Conservation (phyloP, 2,797 vertebrate species). For the Sebastolobus alascanus region DNA sequence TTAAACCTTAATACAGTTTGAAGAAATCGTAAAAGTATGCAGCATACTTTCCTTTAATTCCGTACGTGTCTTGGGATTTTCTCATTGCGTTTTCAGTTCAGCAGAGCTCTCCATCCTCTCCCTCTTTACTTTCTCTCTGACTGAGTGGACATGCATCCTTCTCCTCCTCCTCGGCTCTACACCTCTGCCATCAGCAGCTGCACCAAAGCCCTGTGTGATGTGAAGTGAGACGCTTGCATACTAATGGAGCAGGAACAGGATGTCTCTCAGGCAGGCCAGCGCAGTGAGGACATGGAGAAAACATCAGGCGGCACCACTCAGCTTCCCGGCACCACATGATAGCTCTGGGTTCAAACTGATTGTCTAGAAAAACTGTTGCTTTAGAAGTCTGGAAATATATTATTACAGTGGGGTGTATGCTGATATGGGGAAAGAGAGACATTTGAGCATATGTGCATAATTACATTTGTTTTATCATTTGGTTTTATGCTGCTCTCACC, state of each 20-base stretch:
- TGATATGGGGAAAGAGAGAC: not conserved
- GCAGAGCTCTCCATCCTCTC: constrained; percentile 40
- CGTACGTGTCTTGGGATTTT: constrained; percentile 7
- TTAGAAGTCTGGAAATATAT: constrained; percentile 2
- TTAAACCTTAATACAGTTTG: constrained; percentile 41
- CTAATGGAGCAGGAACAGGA: constrained; percentile 76
- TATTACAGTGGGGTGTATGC: not conserved
- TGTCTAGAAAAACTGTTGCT: constrained; percentile 8
- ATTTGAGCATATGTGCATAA: not conserved
- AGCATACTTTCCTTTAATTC: constrained; percentile 26
- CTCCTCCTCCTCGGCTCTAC: constrained; percentile 64
- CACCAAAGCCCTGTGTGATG: constrained; percentile 81
- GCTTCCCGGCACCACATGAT: constrained; percentile 22
- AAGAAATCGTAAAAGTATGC: constrained; percentile 23
- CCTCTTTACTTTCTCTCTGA: constrained; percentile 49
- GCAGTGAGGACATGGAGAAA: constrained; percentile 64
- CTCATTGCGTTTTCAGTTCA: constrained; percentile 26
- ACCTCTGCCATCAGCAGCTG: constrained; percentile 83
- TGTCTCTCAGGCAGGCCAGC: constrained; percentile 69
- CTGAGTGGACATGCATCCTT: constrained; percentile 66
- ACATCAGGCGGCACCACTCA: constrained; percentile 66
- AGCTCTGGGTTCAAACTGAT: constrained; percentile 13
- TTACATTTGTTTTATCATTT: not conserved
- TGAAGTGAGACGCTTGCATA: constrained; percentile 80
- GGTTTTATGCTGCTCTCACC: constrained; percentile 16